Base-by-base conservation (phyloP, 2,113 vertebrate species). In the Pelecanus crispus region DNA sequence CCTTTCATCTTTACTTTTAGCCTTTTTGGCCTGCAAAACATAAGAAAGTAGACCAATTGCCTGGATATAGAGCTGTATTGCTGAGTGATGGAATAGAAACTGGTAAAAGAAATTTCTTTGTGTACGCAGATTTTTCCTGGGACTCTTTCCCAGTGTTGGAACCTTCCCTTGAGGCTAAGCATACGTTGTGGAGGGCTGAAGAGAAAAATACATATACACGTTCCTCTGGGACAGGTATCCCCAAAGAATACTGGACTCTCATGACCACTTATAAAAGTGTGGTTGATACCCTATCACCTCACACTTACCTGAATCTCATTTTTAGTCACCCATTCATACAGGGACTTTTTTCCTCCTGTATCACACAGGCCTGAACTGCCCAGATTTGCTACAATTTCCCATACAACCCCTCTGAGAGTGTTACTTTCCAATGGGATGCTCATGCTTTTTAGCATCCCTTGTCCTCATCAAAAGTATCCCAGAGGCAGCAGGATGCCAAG, bases 1-100 rank as follows among this genome's bases (percentile, higher is more conserved):
- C 84, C 49, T 93, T 95, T 93, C 84, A 94, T 90, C 85, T 87
- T 84, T 72, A 72, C 82, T 89, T 96, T 83, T 67, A 82, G 79
- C n/a, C 32, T 84, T 87, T 94, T 88, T 88, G 94, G 94, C 75
- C 95, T 95, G 83, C 34, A 90, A 93, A 96, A 97, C 95, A 95
- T 94, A 97, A 79, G 92, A 66, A 95, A 94, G 79, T 31, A 95
- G 94, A 94, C 77, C 90, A 96, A 90, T 78, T 87, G 67, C 81
- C 92, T 83, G 73, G 62, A 96, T 93, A 96, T 96, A 97, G 77
- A 71, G 61, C 45, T 95, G 19, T 81, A 74, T 92, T 97, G 96
- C 96, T 96, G 94, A 94, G 63, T 92, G 91, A 83, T 88, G 86
- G 92, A 89, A 85, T 67, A 97, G 92, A 93, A 94, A 94, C 31